Evolutionary conservation across 2,888 invertebrate genomes (phyloP), one percentile per base, ranked within the genome.

Genomic region (Nomada fabriciana): DNA sequence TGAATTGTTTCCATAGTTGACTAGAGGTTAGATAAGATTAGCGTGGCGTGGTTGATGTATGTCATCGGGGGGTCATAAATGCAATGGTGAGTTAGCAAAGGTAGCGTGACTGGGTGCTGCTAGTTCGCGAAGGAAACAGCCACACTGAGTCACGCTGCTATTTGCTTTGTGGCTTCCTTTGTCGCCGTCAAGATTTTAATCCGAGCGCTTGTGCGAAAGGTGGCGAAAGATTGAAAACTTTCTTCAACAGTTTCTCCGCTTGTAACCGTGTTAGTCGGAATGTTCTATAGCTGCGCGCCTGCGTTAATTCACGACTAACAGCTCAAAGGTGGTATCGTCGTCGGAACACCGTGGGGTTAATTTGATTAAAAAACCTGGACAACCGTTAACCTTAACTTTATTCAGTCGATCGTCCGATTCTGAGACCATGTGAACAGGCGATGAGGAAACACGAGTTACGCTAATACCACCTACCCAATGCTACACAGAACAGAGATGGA

Each of bases 401-500:
- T 80, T 57, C 76, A 57, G 68, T 69, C 69, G 79, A 86, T 87
- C 87, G 85, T 84, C 87, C 80, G 84, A 84, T 61, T 42, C 80
- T 68, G 70, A 52, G 42, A 73, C 68, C 67, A 76, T 72, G 81
- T 86, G 76, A 80, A 77, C 20, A 55, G 69, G 36, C 59, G 53
- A 73, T 60, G 64, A 64, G 74, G 78, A 52, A 75, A 78, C 78
- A 78, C 82, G 78, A 55, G 78, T 83, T 77, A 63, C 77, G 29
- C 47, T 59, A 55, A 73, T 75, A 70, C 71, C 57, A 20, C 25
- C 29, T 42, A 53, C 70, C 70, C 74, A 71, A 63, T 42, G 82
- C 71, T 67, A 63, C 71, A 60, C 63, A 53, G 23, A 63, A 70
- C 55, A 25, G 59, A 60, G 74, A 80, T 29, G 53, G 72, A 50